Percentiles rank a stretch among this genome's conserved stretches.
phyloP scores from a whole-genome alignment of 2,797 vertebrate genomes.

The Choloepus didactylus region DNA sequence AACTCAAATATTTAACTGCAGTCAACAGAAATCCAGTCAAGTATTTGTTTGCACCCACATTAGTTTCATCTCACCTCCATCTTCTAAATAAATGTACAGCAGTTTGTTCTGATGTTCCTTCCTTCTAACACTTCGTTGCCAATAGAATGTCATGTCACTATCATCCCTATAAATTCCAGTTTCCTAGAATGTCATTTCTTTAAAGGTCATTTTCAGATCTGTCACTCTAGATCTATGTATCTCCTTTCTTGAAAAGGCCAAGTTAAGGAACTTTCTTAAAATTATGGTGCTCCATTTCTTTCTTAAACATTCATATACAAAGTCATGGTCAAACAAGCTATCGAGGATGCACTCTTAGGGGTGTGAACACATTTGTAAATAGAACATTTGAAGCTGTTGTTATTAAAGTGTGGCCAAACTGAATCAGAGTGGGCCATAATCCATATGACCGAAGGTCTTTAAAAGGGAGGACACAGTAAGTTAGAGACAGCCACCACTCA shows the following conservation, averaged over 20 bases:
- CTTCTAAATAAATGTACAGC: background rate
- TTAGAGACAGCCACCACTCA: too few relatives aligned
- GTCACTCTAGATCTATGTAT: background rate
- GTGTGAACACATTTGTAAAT: too few relatives aligned
- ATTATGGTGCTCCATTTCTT: background rate
- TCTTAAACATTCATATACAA: background rate
- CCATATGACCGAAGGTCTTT: too few relatives aligned
- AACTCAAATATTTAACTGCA: background rate
- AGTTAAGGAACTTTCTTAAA: background rate
- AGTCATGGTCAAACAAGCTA: background rate
- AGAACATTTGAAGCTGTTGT: too few relatives aligned
- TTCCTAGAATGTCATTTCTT: conserved; percentile 19
- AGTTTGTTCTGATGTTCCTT: background rate
- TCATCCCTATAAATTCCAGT: background rate
- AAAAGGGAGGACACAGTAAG: too few relatives aligned
- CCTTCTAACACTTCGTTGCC: background rate
- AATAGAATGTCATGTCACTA: conserved; percentile 14
- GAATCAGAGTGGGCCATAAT: too few relatives aligned
- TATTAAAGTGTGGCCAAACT: too few relatives aligned
- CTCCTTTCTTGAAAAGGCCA: conserved; percentile 48
- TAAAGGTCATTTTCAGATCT: conserved; percentile 59
- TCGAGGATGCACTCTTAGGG: too few relatives aligned
- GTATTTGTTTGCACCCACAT: background rate
- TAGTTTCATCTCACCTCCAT: background rate
- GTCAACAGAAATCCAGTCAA: background rate